Evolutionary conservation across 2,113 vertebrate genomes (phyloP).

Genomic region (Ciconia stormi): DNA sequence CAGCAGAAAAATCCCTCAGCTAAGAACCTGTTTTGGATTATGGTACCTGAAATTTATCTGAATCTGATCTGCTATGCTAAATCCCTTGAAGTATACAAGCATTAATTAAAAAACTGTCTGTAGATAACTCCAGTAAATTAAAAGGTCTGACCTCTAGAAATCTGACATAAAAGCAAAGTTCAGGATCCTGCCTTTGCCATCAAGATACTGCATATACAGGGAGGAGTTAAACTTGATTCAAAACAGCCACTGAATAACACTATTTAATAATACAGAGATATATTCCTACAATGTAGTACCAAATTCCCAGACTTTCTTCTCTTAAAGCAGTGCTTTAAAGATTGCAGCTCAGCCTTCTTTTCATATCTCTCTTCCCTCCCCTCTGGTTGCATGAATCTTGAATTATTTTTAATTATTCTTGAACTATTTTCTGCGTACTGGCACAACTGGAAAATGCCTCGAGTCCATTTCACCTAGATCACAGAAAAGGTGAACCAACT

Average conservation of each 20-base stretch:
- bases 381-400: background rate
- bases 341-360: background rate
- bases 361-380: no score
- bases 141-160: background rate
- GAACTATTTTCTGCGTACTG: background rate
- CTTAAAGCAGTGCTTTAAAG: background rate
- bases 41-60: background rate
- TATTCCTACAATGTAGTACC: background rate
- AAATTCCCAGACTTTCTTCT: background rate
- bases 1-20: background rate
- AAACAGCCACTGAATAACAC: background rate
- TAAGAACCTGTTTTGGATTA: background rate
- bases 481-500: fast-evolving
- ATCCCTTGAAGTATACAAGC: background rate
- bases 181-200: background rate
- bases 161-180: background rate
- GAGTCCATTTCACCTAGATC: background rate
- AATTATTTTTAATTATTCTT: background rate
- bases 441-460: background rate
- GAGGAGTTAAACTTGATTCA: background rate
- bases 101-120: background rate
- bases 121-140: background rate
- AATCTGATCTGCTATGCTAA: background rate
- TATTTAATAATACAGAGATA: background rate
- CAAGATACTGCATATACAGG: background rate